phyloP scores from a whole-genome alignment of 1,140 invertebrate genomes.

The Rhysida immarginata region DNA sequence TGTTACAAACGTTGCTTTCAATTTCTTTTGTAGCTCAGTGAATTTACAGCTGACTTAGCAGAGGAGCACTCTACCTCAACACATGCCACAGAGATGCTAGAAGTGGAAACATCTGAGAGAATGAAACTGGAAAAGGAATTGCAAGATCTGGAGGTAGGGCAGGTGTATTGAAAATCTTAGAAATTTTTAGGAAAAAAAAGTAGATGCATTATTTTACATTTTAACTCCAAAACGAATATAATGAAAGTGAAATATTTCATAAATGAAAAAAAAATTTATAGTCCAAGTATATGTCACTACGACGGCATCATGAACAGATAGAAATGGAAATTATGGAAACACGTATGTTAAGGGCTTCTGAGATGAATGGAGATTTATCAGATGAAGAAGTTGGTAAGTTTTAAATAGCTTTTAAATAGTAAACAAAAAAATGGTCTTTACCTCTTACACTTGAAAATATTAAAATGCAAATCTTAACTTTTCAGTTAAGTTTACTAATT shows the following conservation, averaged over 20 bases:
- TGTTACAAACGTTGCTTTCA: no score
- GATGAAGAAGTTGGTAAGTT: conserved; percentile 21
- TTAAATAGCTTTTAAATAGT: not conserved
- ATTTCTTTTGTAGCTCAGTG: conserved; percentile 73
- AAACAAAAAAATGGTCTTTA: no score
- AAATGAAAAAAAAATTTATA: conserved; percentile 7
- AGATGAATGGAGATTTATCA: conserved; percentile 43
- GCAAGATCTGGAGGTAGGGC: conserved; percentile 47
- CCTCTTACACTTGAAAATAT: no score
- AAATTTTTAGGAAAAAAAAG: no score
- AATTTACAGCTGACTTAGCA: conserved; percentile 74
- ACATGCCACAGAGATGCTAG: conserved; percentile 70
- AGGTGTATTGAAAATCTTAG: no score
- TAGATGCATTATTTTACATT: not conserved
- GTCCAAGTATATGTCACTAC: conserved; percentile 30
- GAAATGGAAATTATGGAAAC: conserved; percentile 71
- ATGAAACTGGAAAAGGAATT: conserved; percentile 65
- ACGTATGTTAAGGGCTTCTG: conserved; percentile 38
- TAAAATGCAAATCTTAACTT: no score
- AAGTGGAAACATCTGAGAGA: conserved; percentile 52
- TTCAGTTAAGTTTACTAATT: no score
- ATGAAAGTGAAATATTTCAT: conserved; percentile 2
- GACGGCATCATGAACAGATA: conserved; percentile 59
- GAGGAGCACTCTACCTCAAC: conserved; percentile 80
- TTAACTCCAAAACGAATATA: no score